Evolutionary conservation across 2,888 invertebrate genomes (phyloP), one percentile per base, ranked within the genome.

Genomic region (Ceriagrion tenellum): DNA sequence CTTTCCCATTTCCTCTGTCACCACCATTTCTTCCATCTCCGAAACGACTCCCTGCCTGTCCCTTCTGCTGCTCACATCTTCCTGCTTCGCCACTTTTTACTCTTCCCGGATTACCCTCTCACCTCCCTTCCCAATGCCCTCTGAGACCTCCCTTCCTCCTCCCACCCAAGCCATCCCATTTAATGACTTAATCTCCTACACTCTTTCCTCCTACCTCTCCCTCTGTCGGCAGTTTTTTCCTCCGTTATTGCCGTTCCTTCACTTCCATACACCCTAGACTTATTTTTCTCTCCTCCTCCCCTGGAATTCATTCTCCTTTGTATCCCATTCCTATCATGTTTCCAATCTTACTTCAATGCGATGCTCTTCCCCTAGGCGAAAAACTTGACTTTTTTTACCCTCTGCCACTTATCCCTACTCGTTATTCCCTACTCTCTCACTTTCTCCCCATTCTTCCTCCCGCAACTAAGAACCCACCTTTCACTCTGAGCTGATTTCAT

Each of bases 171-270:
- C 35, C 35, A 30, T 81, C 81, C 35, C 81, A 18, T 81, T 81
- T 81, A 81, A 81, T 81, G 81, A 81, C 81, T 81, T 81, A 81
- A 81, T 81, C 81, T 35, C 81, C 26, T 81, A 13, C 35, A 6
- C 74, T 35, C 69, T n/a, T 10, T 69, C 10, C n/a, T 10, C 3
- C n/a, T n/a, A 10, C 20, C 81, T 81, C 81, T n/a, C 81, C 35
- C 81, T 35, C 35, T 81, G 3, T 16, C 81, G 35, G 81, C 35
- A 35, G 81, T 35, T 35, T 35, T 2, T 16, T 59, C 81, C 35
- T 18, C n/a, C 81, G 4, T 35, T 13, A 30, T 8, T 13, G 16
- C 35, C 81, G 13, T 81, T 81, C 35, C 81, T 35, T 35, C 81
- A 0, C 35, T 18, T 35, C 81, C 81, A 35, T 13, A 35, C 18